Base-by-base conservation (phyloP, 2,113 vertebrate species). In the Stegostoma tigrinum region DNA sequence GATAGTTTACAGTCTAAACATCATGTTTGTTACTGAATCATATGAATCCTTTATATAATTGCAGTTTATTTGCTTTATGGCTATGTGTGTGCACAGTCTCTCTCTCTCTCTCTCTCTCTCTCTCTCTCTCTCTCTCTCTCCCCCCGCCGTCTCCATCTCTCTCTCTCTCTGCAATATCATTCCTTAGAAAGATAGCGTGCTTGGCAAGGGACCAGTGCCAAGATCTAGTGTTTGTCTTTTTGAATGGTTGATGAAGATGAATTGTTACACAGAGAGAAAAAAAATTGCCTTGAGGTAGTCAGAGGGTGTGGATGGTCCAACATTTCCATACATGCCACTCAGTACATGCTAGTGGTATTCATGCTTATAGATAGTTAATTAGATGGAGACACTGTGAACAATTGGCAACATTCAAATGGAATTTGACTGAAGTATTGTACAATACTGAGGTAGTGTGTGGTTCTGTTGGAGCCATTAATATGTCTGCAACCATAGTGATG, bases 231-330 rank as follows among this genome's bases (percentile, higher is more conserved):
- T 66, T 93, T 93, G 61, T 93, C 23, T 66, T 93, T 38, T 38
- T 66, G 38, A 87, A 23, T n/a, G 80, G 5, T 93, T 93, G 61
- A 93, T 23, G 30, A 91, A 91, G 55, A 91, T 95, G 38, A 95
- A 72, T 95, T 95, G 72, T 68, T 45, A 23, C 64, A 30, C 64
- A 30, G 42, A 42, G 55, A 61, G 55, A 61, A 61, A 61, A 30
- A 27, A 95, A 70, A 68, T 30, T 2, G 93, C 93, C 67, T 30
- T 64, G 89, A 23, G 89, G 30, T 52, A 48, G 45, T 30, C 24
- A 95, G 38, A 75, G 52, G 67, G 94, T 95, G 94, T 72, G 67
- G 68, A 72, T 70, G 34, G 68, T 75, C 5, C 24, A 48, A 48
- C 68, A 95, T 52, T 95, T 95, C 42, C 67, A 72, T 75, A 72